phyloP scores from a whole-genome alignment of 2,888 invertebrate genomes.

The Napeogenes inachia region DNA sequence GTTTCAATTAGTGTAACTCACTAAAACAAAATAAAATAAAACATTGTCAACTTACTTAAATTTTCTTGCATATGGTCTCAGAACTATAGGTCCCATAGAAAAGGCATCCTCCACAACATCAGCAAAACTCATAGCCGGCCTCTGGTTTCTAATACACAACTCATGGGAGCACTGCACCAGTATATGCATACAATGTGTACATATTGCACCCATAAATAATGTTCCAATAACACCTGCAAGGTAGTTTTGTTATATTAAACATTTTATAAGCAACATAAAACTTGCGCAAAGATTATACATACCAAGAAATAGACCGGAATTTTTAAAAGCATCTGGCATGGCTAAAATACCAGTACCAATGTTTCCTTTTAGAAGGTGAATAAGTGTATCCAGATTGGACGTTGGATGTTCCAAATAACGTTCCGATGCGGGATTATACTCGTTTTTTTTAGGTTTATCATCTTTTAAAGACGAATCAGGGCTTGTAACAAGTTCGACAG shows the following conservation, averaged over 20 bases:
- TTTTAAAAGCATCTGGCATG: slow-evolving; percentile 96
- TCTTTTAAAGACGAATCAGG: slow-evolving; percentile 41
- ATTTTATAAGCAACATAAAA: slow-evolving; percentile 6
- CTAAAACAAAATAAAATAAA: not conserved
- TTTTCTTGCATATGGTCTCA: slow-evolving; percentile 79
- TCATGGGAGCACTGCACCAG: slow-evolving; percentile 86
- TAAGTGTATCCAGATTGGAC: slow-evolving; percentile 86
- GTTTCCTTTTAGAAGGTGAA: slow-evolving; percentile 84
- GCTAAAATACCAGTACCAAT: slow-evolving; percentile 97
- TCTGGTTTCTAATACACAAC: slow-evolving; percentile 81
- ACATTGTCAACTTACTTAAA: slow-evolving; percentile 76
- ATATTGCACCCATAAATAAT: slow-evolving; percentile 89
- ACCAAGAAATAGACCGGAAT: slow-evolving; percentile 92
- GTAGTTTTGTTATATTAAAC: not conserved
- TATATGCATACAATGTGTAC: slow-evolving; percentile 96
- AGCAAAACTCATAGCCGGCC: slow-evolving; percentile 85
- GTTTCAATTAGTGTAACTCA: not conserved
- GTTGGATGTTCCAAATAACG: slow-evolving; percentile 86
- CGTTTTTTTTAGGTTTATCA: slow-evolving; percentile 52
- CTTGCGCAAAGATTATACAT: slow-evolving; percentile 33
- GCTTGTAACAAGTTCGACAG: slow-evolving; percentile 54
- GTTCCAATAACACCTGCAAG: slow-evolving; percentile 85
- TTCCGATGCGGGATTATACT: slow-evolving; percentile 80
- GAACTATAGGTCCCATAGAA: slow-evolving; percentile 81
- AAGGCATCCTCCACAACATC: slow-evolving; percentile 88